Percentiles rank a stretch among this genome's conserved stretches.
These are phyloP conservation scores for Stigmatopora nigra DNA, from an alignment of 2,113 vertebrate genomes.

Conservation along the genomic window DNA sequence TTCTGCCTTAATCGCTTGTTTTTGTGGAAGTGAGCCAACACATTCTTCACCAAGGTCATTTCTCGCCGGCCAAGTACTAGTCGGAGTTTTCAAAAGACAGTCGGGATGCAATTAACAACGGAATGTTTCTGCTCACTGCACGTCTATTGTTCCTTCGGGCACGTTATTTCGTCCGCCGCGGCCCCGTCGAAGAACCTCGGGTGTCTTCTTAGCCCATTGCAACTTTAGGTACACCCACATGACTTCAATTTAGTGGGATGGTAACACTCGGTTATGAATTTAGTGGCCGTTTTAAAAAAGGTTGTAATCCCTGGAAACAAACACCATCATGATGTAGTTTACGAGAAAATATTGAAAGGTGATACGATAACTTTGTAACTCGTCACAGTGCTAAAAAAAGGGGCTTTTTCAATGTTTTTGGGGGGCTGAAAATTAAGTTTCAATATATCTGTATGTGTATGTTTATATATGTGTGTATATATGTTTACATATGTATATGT, in stretches of 20 bases:
- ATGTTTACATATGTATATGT: no score
- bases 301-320: background rate
- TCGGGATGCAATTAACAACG: constrained; percentile 42
- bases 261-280: background rate
- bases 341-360: no score
- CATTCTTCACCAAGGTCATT: constrained; percentile 54
- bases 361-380: no score
- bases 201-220: background rate
- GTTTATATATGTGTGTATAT: no score
- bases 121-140: constrained; percentile 46
- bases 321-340: background rate
- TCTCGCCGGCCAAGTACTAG: constrained; percentile 33
- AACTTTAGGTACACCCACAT: background rate
- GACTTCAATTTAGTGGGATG: background rate
- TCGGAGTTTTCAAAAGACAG: constrained; percentile 38
- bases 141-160: constrained; percentile 48
- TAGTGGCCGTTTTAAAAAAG: no score
- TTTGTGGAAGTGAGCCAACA: constrained; percentile 26
- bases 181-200: constrained; percentile 54
- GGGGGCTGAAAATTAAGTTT: no score
- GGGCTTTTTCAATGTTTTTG: no score
- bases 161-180: constrained; percentile 40
- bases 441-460: no score
- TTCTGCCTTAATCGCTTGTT: constrained; percentile 34
- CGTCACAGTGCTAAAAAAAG: no score